Base-by-base conservation (phyloP, 1,140 invertebrate genomes). In the Lordiphosa stackelbergi region DNA sequence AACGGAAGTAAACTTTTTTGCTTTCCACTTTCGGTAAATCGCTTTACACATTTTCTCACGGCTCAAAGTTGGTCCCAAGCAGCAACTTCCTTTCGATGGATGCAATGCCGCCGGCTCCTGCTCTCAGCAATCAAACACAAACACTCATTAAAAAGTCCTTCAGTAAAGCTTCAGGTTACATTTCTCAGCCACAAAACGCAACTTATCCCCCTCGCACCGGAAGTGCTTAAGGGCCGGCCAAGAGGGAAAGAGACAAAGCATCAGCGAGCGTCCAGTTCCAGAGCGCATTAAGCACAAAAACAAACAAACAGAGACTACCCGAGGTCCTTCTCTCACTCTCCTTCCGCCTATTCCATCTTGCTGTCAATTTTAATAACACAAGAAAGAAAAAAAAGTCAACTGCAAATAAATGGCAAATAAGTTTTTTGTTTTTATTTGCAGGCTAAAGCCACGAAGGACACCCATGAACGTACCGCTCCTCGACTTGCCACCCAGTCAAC, bases 101-200 rank as follows among this genome's bases (percentile, higher is more conserved):
- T 52, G 46, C 38, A 45, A 55, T 52, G 28, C 28, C 28, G 28
- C 7, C 28, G 28, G 28, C 28, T 31, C 28, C 28, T 31, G 28
- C 28, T 28, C 49, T 57, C 54, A 45, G 51, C 73, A 78, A 69
- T 73, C 60, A 69, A 81, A 79, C 51, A 63, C 54, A 78, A 59
- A 69, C 70, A 73, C 57, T 81, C 74, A 81, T 74, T 79, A 74
- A 81, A 79, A 81, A 81, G 75, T 81, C 75, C 74, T 79, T 81
- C 66, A 68, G 55, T 48, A 58, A 75, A 59, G 70, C 74, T 54
- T 78, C 75, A 56, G 66, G 71, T 81, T 79, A 81, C 75, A 78
- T 45, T 58, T 75, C 75, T 60, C 55, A 79, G 58, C 69, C 74
- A 73, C 73, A 71, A 79, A 59, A 73, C 63, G 35, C 64, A 73